These are phyloP conservation scores for Trichoplusia ni DNA, from an alignment of 1,140 invertebrate genomes.

Conservation along the genomic window DNA sequence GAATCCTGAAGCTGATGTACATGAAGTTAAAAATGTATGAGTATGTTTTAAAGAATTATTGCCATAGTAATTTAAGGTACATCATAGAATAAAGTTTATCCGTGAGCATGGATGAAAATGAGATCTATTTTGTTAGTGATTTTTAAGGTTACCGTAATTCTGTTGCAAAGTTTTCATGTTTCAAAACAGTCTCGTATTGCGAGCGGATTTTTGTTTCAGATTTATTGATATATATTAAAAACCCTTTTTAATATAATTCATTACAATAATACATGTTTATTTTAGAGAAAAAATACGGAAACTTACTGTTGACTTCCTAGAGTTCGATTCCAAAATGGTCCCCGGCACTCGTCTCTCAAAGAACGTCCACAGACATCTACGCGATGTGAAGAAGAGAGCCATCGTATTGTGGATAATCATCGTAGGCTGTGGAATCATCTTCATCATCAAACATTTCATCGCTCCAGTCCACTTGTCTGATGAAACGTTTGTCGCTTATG, in stretches of 20 bases:
- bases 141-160: too few relatives aligned
- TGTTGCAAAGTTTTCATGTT: too few relatives aligned
- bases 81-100: too few relatives aligned
- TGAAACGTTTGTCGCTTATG: conserved; percentile 50
- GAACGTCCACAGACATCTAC: conserved; percentile 44
- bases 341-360: conserved; percentile 39
- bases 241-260: too few relatives aligned
- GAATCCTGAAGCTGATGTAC: conserved; percentile 46
- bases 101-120: too few relatives aligned
- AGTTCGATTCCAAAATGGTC: conserved; percentile 39
- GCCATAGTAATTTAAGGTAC: neutral
- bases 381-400: conserved; percentile 51
- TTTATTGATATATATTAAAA: neutral
- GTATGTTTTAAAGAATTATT: neutral
- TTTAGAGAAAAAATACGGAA: conserved; percentile 44
- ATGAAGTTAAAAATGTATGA: conserved; percentile 49
- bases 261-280: too few relatives aligned
- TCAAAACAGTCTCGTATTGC: too few relatives aligned
- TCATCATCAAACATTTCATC: conserved; percentile 39
- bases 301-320: conserved; percentile 42
- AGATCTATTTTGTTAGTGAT: too few relatives aligned
- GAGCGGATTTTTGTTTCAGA: neutral
- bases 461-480: conserved; percentile 51
- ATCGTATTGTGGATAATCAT: conserved; percentile 51
- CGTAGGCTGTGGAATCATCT: conserved; percentile 44